Conservation (phyloP, 30 jellyfish, hydroid and myxozoan genomes). For the Turritopsis dohrnii region DNA sequence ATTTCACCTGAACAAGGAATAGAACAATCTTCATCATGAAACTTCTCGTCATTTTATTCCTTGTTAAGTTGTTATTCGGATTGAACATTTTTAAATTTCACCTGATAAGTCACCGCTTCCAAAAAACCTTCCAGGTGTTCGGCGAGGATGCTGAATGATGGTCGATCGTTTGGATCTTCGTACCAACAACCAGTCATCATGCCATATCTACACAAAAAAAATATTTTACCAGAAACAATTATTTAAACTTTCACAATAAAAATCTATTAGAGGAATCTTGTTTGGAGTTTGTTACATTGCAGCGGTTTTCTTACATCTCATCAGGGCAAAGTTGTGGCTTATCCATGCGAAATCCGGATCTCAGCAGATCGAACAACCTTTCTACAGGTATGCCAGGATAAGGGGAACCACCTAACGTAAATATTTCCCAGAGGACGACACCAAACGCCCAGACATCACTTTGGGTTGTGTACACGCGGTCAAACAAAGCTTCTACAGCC, state of each 20-base stretch:
- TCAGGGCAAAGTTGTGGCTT: constrained; percentile 72
- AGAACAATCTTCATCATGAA: too few species aligned
- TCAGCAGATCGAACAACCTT: constrained; percentile 65
- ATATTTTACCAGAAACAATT: too few species aligned
- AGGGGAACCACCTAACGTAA: constrained; percentile 93
- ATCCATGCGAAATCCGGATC: constrained; percentile 82
- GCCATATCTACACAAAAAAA: constrained; percentile 51
- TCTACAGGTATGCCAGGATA: constrained; percentile 92
- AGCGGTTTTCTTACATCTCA: constrained; percentile 47
- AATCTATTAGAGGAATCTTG: neutral
- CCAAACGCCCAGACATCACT: constrained; percentile 99
- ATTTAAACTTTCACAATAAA: too few species aligned
- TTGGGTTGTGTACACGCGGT: constrained; percentile 89
- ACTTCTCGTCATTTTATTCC: too few species aligned
- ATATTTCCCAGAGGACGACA: constrained; percentile 82
- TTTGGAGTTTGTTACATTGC: neutral
- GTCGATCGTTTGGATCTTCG: constrained; percentile 72
- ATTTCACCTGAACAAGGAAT: too few species aligned
- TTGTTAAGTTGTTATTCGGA: too few species aligned
- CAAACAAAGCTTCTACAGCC: constrained; percentile 95
- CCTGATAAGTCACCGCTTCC: constrained; percentile 68
- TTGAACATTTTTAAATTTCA: too few species aligned
- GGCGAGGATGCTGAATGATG: constrained; percentile 64
- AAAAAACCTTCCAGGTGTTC: constrained; percentile 38
- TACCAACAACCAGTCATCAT: constrained; percentile 74